Percentiles rank a stretch among this genome's conserved stretches.
phyloP scores from a whole-genome alignment of 2,888 invertebrate genomes.

The Lumbricus terrestris region DNA sequence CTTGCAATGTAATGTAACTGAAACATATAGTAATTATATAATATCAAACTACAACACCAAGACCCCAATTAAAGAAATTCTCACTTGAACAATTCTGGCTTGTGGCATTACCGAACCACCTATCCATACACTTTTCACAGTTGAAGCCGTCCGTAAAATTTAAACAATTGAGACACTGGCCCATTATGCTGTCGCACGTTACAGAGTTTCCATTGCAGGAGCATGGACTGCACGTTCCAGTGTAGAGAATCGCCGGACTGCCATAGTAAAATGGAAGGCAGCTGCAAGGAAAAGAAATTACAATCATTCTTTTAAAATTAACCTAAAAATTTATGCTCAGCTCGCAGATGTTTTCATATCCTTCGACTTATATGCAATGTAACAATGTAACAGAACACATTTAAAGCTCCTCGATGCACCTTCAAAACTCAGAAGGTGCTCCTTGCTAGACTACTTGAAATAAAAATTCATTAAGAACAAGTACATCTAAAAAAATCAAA shows the following conservation, averaged over 20 bases:
- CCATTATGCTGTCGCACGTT: constrained; percentile 76
- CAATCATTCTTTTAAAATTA: background rate
- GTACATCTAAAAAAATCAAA: background rate
- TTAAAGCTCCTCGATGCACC: background rate
- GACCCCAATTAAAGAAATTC: background rate
- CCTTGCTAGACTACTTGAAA: background rate
- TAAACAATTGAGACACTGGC: constrained; percentile 72
- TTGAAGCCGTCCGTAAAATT: constrained; percentile 39
- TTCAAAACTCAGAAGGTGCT: too few species aligned
- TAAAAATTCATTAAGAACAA: background rate
- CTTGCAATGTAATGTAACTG: background rate
- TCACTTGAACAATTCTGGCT: background rate
- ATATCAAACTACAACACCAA: background rate
- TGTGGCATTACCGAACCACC: background rate
- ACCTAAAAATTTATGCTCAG: background rate
- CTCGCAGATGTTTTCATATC: background rate
- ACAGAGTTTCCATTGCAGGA: constrained; percentile 86
- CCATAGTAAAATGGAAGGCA: constrained; percentile 88
- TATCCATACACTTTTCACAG: background rate
- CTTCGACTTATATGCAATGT: background rate
- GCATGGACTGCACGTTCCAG: constrained; percentile 70
- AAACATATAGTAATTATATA: too few species aligned
- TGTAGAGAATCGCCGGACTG: constrained; percentile 70
- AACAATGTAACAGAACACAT: background rate
- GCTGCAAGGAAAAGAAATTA: constrained; percentile 35